Evolutionary conservation across 2,888 invertebrate species (phyloP), one percentile per base, ranked within the genome.

Genomic region (Athalia rosae): DNA sequence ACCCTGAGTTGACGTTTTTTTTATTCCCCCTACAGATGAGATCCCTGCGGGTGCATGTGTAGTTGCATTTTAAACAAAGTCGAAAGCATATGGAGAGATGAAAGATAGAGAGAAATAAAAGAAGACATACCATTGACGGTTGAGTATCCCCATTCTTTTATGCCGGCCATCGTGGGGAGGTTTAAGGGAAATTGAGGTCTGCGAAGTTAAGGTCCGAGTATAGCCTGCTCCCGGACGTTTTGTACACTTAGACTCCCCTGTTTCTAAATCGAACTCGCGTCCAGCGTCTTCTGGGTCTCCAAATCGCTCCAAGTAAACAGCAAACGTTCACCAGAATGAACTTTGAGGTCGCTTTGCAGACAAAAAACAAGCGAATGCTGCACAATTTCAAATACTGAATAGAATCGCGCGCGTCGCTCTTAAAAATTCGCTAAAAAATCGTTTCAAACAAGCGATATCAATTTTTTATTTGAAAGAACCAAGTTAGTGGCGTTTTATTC

Each of bases 111-210:
- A 41, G 5, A 11, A 64, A n/a, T 15, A 11, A 62, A 41, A 41
- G 13, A 84, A 81, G 80, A 91, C 92, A 92, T 87, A 93, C 93
- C 93, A 88, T 93, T 93, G 82, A 91, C 91, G 84, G 91, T 90
- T 83, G 92, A 91, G 90, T 93, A 93, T 90, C 93, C 93, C 93
- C 93, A 93, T 79, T 92, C 92, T 83, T 91, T 90, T 83, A 90
- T 92, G 82, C 84, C 86, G 80, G 84, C 84, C 89, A 89, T 89
- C 79, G 80, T 82, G 83, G 83, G 81, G 78, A 80, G 83, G 62
- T 77, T 82, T 84, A 86, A 79, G 82, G 83, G 80, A 87, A 87
- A 87, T 88, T 87, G 80, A 89, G 84, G 80, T 88, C 89, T 83
- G 87, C 80, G 81, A 86, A 89, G 82, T 87, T 88, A 71, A 86